Evolutionary conservation across 2,888 invertebrate genomes (phyloP).

Genomic region (Drosophila stalkeri): DNA sequence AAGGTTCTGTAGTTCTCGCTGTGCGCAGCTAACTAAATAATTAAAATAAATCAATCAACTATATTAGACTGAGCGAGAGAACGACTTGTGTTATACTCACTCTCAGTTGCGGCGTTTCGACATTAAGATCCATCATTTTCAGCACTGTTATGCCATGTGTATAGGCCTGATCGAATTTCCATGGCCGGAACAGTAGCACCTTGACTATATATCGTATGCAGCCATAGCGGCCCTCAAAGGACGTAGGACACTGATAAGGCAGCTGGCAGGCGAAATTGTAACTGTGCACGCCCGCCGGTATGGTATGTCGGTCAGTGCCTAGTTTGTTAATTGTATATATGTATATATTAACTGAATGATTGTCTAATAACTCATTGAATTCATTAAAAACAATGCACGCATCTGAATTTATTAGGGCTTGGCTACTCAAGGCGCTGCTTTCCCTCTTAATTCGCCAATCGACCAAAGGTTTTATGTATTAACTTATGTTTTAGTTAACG

Average conservation of each 20-base stretch:
- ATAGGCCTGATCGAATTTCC: slow-evolving; percentile 92
- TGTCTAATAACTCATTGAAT: no score
- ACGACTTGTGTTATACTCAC: slow-evolving; percentile 42
- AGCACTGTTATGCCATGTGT: slow-evolving; percentile 92
- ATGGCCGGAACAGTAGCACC: slow-evolving; percentile 91
- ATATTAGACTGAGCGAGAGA: background rate
- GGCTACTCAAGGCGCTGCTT: no score
- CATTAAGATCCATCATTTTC: slow-evolving; percentile 91
- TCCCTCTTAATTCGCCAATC: no score
- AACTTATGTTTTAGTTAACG: no score
- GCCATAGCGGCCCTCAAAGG: slow-evolving; percentile 91
- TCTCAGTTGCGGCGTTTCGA: slow-evolving; percentile 84
- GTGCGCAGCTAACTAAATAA: slow-evolving; percentile 71
- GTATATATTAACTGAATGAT: no score
- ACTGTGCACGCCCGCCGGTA: slow-evolving; percentile 85
- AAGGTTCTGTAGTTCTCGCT: slow-evolving; percentile 79
- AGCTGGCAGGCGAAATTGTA: slow-evolving; percentile 86
- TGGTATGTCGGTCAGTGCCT: slow-evolving; percentile 57
- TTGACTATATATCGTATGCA: slow-evolving; percentile 91
- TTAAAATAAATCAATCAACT: background rate
- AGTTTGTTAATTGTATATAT: background rate
- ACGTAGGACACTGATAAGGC: slow-evolving; percentile 89
- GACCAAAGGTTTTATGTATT: no score
- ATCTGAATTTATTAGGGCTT: no score
- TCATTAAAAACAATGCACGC: no score